Evolutionary conservation across 2,888 invertebrate genomes (phyloP).

Genomic region (Sacculina carcini): DNA sequence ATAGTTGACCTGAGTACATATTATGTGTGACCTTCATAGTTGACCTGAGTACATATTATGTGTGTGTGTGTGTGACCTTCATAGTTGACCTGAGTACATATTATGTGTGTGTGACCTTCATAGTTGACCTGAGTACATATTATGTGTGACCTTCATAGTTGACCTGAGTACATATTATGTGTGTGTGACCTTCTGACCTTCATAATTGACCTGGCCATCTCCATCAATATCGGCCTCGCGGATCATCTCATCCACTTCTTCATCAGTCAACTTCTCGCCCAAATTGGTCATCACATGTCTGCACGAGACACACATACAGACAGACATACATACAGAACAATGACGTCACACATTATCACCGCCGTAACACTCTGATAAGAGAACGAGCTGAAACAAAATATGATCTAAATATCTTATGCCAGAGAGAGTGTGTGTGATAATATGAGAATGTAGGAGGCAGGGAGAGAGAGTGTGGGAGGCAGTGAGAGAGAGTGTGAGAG

Average conservation of each 20-base stretch:
- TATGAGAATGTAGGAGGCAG: neutral
- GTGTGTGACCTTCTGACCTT: conserved; percentile 30
- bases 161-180: neutral
- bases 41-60: too few species aligned
- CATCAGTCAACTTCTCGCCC: conserved; percentile 95
- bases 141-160: too few species aligned
- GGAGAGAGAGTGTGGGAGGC: neutral
- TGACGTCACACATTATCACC: too few species aligned
- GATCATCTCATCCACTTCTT: conserved; percentile 99
- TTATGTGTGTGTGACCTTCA: too few species aligned
- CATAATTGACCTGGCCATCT: conserved; percentile 96
- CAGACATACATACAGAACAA: too few species aligned
- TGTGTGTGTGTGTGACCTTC: too few species aligned
- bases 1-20: too few species aligned
- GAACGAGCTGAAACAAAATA: neutral
- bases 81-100: too few species aligned
- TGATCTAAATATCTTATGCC: neutral
- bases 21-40: too few species aligned
- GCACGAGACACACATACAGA: neutral
- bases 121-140: too few species aligned
- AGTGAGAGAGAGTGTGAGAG: neutral
- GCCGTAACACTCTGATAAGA: too few species aligned
- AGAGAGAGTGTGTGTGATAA: neutral
- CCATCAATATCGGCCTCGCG: conserved; percentile 96
- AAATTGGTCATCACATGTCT: conserved; percentile 99